These are phyloP conservation scores for Thera britannica DNA, from an alignment of 2,888 invertebrate species.

Conservation along the genomic window DNA sequence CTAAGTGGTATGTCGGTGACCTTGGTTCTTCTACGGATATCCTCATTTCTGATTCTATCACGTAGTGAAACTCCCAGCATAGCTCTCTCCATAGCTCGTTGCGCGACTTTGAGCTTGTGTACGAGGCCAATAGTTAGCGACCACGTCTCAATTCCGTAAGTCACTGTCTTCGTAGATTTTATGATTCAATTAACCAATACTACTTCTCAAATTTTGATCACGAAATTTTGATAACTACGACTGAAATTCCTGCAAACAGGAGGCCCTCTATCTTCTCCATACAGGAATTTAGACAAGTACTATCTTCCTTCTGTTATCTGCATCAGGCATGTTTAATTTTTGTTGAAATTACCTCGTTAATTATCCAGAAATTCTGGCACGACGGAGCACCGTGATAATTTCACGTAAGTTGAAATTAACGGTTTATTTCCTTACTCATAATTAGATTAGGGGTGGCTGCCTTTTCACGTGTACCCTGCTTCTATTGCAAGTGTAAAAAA, in stretches of 20 bases:
- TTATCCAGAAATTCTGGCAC: constrained; percentile 30
- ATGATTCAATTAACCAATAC: no score
- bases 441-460: constrained; percentile 25
- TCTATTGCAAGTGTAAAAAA: no score
- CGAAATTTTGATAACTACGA: neutral
- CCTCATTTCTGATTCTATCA: no score
- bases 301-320: constrained; percentile 21
- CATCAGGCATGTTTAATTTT: constrained; percentile 30
- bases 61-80: no score
- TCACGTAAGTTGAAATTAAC: constrained; percentile 31
- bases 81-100: no score
- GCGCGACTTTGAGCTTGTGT: no score
- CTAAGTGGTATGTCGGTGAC: no score
- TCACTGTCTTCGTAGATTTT: no score
- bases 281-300: constrained; percentile 29
- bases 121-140: no score
- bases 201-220: neutral
- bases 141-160: no score
- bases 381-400: constrained; percentile 30
- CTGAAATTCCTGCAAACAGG: neutral
- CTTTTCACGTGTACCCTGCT: neutral
- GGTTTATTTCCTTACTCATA: constrained; percentile 30
- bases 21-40: no score
- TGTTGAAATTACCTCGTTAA: constrained; percentile 33
- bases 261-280: constrained; percentile 17